Evolutionary conservation across 1,140 invertebrate species (phyloP).

Genomic region (Andrena cerasifolii): DNA sequence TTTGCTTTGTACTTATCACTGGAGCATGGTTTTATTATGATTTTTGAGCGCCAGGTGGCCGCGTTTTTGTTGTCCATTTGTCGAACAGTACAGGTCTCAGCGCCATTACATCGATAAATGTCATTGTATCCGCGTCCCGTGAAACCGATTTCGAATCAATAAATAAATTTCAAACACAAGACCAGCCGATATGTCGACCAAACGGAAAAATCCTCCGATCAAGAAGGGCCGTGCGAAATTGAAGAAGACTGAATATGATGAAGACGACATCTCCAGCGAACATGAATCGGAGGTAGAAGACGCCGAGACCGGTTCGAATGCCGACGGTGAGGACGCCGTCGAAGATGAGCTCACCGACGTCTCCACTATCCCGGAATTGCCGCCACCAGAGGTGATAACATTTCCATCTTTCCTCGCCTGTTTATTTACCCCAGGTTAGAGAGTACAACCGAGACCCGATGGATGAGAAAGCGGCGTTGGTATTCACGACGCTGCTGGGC

Average conservation of each 20-base stretch:
- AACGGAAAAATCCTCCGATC: constrained; percentile 70
- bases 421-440: constrained; percentile 12
- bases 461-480: neutral
- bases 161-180: constrained; percentile 14
- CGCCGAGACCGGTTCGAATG: constrained; percentile 73
- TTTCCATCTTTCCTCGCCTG: constrained; percentile 35
- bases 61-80: constrained; percentile 67
- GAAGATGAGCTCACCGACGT: constrained; percentile 76
- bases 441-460: neutral
- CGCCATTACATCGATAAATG: constrained; percentile 75
- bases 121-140: constrained; percentile 50
- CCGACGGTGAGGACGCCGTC: constrained; percentile 74
- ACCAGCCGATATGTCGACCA: constrained; percentile 70
- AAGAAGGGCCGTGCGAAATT: constrained; percentile 78
- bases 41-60: constrained; percentile 75
- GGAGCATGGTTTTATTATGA: constrained; percentile 75
- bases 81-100: constrained; percentile 49
- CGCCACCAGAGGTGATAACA: constrained; percentile 75
- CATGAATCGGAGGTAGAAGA: constrained; percentile 79
- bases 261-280: constrained; percentile 81
- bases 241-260: constrained; percentile 79
- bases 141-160: neutral
- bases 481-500: neutral
- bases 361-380: constrained; percentile 75
- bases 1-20: constrained; percentile 70